A percentile compares a stretch with the other conserved stretches of the same genome.
These are phyloP conservation scores for Chloromyia formosa DNA, from an alignment of 2,888 invertebrate genomes.

Conservation along the genomic window DNA sequence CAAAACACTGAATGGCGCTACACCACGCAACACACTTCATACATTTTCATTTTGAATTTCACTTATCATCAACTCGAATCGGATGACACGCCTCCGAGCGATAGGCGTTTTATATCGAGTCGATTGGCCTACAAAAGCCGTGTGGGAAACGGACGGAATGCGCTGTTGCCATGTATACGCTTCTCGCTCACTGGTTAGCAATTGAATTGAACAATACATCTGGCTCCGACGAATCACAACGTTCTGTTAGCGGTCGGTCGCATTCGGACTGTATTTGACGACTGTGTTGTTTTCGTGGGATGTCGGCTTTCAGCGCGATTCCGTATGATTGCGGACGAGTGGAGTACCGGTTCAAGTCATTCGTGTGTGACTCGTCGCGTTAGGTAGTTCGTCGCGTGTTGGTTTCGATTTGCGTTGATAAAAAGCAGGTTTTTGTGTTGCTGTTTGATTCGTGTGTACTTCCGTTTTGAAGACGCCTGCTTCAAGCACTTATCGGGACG, in stretches of 20 bases:
- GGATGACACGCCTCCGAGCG: slow-evolving; percentile 28
- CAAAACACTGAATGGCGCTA: not conserved
- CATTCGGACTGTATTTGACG: not conserved
- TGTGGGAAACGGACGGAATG: slow-evolving; percentile 25
- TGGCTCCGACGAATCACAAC: slow-evolving; percentile 13
- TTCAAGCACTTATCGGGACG: not conserved
- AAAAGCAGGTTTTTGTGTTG: not conserved
- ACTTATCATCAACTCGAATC: slow-evolving; percentile 6
- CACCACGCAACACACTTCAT: not conserved
- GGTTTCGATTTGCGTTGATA: slow-evolving; percentile 19
- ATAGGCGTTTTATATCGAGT: slow-evolving; percentile 41
- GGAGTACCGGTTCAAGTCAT: slow-evolving; percentile 41
- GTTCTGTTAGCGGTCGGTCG: not conserved
- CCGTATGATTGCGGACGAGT: slow-evolving; percentile 17
- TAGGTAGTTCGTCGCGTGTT: slow-evolving; percentile 27
- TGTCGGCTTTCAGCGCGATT: slow-evolving; percentile 12
- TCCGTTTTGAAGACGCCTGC: not conserved
- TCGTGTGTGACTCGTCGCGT: slow-evolving; percentile 46
- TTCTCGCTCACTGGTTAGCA: slow-evolving; percentile 29
- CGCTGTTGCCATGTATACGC: slow-evolving; percentile 36
- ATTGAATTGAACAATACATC: not conserved
- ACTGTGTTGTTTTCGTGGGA: not conserved
- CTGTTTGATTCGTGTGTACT: not conserved
- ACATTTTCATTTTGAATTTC: slow-evolving; percentile 40
- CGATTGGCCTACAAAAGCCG: slow-evolving; percentile 36